Percentiles rank a stretch among this genome's conserved stretches.
These are phyloP conservation scores for Crotalus horridus DNA, from an alignment of 2,113 vertebrate genomes.

Conservation along the genomic window DNA sequence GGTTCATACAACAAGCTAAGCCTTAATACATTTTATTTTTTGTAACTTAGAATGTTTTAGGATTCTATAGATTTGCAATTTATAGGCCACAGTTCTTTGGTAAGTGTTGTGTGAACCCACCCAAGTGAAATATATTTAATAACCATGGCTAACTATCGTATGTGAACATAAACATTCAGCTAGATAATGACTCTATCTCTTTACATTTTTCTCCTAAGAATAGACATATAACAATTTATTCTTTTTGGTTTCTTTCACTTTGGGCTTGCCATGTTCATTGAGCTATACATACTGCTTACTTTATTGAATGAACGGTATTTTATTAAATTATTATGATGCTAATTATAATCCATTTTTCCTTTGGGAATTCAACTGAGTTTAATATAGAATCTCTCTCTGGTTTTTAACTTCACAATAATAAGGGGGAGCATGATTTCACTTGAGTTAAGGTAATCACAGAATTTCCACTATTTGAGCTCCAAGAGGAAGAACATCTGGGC, in stretches of 20 bases:
- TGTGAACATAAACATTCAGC: background rate
- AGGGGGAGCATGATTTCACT: background rate
- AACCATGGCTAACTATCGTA: background rate
- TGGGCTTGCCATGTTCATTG: background rate
- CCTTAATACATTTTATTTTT: background rate
- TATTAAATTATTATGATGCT: background rate
- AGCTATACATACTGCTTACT: background rate
- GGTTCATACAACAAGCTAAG: background rate
- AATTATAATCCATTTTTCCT: background rate
- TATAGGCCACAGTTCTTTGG: background rate
- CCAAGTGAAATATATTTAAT: background rate
- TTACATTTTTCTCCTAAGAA: background rate
- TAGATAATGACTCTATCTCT: background rate
- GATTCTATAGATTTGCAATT: background rate
- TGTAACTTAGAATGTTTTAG: background rate
- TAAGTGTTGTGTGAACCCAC: background rate
- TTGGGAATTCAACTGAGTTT: background rate
- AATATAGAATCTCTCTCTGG: background rate
- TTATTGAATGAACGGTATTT: background rate
- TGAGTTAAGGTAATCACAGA: background rate
- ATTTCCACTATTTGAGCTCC: background rate
- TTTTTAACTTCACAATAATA: background rate
- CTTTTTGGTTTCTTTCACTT: background rate
- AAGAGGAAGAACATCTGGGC: background rate
- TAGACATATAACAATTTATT: background rate